A percentile compares a stretch with the other conserved stretches of the same genome.
phyloP scores from a whole-genome alignment of 2,888 invertebrate species.

The Morpho achilles region DNA sequence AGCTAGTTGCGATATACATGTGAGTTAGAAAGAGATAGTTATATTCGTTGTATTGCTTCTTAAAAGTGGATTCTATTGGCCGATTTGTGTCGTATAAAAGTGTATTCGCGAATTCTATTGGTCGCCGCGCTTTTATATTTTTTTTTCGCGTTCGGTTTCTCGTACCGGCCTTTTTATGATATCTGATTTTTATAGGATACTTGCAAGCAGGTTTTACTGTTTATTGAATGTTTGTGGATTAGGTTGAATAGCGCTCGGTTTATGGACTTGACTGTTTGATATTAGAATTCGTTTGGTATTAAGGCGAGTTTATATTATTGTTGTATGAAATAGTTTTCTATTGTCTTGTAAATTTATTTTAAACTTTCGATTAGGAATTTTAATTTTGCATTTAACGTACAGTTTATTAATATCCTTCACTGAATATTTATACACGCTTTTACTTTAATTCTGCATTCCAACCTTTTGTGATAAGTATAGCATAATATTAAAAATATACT shows the following conservation, averaged over 20 bases:
- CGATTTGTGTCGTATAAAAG: slow-evolving; percentile 55
- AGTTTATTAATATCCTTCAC: too few relatives aligned
- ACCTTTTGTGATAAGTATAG: too few relatives aligned
- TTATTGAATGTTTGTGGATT: slow-evolving; percentile 41
- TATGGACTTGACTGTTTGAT: slow-evolving; percentile 20
- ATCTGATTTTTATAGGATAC: slow-evolving; percentile 58
- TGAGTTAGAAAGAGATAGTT: slow-evolving; percentile 47
- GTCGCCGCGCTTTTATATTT: slow-evolving; percentile 37
- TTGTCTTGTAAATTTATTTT: too few relatives aligned
- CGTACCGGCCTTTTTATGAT: slow-evolving; percentile 43
- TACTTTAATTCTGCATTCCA: too few relatives aligned
- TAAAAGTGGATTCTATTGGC: slow-evolving; percentile 49
- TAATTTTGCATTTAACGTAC: too few relatives aligned
- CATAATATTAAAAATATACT: too few relatives aligned
- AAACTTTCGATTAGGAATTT: too few relatives aligned
- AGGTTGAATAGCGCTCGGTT: slow-evolving; percentile 31
- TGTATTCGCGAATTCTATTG: slow-evolving; percentile 41
- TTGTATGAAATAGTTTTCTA: not conserved
- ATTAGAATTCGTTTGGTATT: slow-evolving; percentile 20
- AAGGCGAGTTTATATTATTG: slow-evolving; percentile 12
- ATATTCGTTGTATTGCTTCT: slow-evolving; percentile 47
- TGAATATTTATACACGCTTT: too few relatives aligned
- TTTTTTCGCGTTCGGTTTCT: slow-evolving; percentile 36
- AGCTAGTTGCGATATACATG: slow-evolving; percentile 29
- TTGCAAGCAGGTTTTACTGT: slow-evolving; percentile 48